Base-by-base conservation (phyloP, 2,888 invertebrate genomes). In the Cryptus viduatorius region DNA sequence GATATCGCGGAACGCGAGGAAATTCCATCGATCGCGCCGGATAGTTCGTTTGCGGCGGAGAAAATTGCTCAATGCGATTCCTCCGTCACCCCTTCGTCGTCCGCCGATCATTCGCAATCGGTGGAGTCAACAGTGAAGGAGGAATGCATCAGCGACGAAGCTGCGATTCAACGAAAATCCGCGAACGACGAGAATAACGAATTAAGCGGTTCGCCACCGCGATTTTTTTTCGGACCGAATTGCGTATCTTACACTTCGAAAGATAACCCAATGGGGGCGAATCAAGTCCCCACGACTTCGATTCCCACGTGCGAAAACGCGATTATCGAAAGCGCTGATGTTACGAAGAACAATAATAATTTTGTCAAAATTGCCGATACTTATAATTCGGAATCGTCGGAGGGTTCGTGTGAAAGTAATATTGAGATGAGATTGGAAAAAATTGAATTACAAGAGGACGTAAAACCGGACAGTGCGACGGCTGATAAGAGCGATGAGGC, bases 151-250 rank as follows among this genome's bases (percentile, higher is more conserved):
- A 16, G 48, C 10, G 37, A 1, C 7, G 68, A 79, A 42, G 50
- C 44, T 44, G 37, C 42, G 16, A 42, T 65, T 24, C 12, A 68
- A 8, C 31, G 76, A 4, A 78, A 85, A 77, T 48, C 56, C 10
- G 37, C 37, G 24, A 53, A 65, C 7, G 77, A 79, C 0, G 76
- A 80, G 42, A 14, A 53, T 24, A 4, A 64, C 42, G 3, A 68
- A 46, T 16, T 29, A 1, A 42, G 14, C 44, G 85, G 77, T 14
- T 84, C 92, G 1, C 90, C 92, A 0, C 93, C 93, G 0, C 89
- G 92, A 86, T 94, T 94, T 88, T 93, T 94, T 87, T 94, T 94
- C 87, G 94, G 94, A 4, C 94, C 93, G 0, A 94, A 94, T 83
- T 94, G 94, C 82, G 87, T 94, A 29, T 92, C 93, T 0, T 94